Conservation (phyloP, 2,888 invertebrate species). For the Cryptus viduatorius region DNA sequence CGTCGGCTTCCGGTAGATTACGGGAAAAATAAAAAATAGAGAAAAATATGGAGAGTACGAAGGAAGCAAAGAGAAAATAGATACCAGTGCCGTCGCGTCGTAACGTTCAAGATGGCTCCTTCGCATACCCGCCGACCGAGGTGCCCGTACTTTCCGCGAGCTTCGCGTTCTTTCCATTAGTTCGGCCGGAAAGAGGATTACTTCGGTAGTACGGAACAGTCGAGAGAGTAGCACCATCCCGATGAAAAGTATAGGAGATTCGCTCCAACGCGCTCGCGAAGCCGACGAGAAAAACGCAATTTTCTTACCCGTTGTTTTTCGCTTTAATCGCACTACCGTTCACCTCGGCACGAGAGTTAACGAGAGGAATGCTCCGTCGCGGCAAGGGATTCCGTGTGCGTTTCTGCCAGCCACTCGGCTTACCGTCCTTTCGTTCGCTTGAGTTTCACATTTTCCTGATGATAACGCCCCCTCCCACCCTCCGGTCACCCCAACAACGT, state of each 20-base stretch:
- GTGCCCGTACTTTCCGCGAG: slow-evolving; percentile 19
- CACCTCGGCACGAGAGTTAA: slow-evolving; percentile 54
- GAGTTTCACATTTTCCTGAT: slow-evolving; percentile 2
- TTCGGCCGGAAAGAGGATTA: slow-evolving; percentile 59
- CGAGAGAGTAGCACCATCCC: slow-evolving; percentile 21
- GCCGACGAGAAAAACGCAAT: slow-evolving; percentile 60
- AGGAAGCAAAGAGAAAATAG: slow-evolving; percentile 38
- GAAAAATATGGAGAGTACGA: neutral
- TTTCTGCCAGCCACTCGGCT: slow-evolving; percentile 11
- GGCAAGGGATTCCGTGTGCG: slow-evolving; percentile 22
- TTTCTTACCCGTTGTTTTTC: slow-evolving; percentile 63
- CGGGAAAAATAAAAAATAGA: neutral
- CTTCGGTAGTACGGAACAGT: slow-evolving; percentile 46
- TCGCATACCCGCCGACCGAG: slow-evolving; percentile 5
- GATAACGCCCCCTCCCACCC: neutral
- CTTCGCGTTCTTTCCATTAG: slow-evolving; percentile 61
- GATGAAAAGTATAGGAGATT: slow-evolving; percentile 42
- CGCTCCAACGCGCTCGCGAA: slow-evolving; percentile 52
- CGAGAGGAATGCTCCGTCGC: slow-evolving; percentile 52
- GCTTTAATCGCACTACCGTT: slow-evolving; percentile 54
- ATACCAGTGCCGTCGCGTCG: slow-evolving; percentile 41
- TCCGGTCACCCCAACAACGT: neutral
- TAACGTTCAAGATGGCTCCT: slow-evolving; percentile 59
- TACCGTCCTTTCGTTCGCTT: slow-evolving; percentile 23
- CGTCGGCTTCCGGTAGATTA: slow-evolving; percentile 23